Evolutionary conservation across 92 coral and sea anemone genomes (phyloP), one percentile per base, ranked within the genome.

Genomic region (Ricordea florida): DNA sequence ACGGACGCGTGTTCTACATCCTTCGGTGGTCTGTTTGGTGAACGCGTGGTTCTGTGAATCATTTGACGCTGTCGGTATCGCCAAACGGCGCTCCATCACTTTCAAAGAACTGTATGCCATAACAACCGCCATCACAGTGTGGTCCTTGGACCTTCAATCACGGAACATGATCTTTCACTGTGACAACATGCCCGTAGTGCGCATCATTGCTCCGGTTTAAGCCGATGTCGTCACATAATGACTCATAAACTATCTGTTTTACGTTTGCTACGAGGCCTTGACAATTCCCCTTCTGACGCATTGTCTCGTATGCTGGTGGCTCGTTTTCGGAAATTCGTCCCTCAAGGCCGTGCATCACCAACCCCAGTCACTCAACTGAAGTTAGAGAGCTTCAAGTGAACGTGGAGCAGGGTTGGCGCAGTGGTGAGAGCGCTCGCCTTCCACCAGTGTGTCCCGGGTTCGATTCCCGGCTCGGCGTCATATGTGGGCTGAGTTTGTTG

Each of bases 291-390:
- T 0, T 56, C 78, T 79, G 87, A 79, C 34, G 78, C 82, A 3
- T 62, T 80, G 21, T 86, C 84, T 81, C 80, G 84, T 10, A 81
- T 87, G 7, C 77, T 81, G 79, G 69, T 75, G 32, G n/a, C 21
- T 10, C 76, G 64, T 18, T 74, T 86, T 17, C 51, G 43, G 0
- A 32, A 58, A 4, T 72, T 86, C 10, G 83, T 65, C 0, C 91
- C 79, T 0, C 18, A 66, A 1, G 87, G 79, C 3, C 33, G 25
- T 9, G 40, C 21, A 15, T 2, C 6, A 0, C 72, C 76, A 8
- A 68, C 87, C 20, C 65, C 56, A 18, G 41, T 50, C 5, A 26
- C 11, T 1, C 82, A 14, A 1, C 36, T 44, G 77, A 57, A 45
- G 32, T 50, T 69, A 35, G 48, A 47, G 46, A 35, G 10, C 59